Evolutionary conservation across 2,797 vertebrate genomes (phyloP), one percentile per base, ranked within the genome.

Genomic region (Schizopygopsis pylzovi): DNA sequence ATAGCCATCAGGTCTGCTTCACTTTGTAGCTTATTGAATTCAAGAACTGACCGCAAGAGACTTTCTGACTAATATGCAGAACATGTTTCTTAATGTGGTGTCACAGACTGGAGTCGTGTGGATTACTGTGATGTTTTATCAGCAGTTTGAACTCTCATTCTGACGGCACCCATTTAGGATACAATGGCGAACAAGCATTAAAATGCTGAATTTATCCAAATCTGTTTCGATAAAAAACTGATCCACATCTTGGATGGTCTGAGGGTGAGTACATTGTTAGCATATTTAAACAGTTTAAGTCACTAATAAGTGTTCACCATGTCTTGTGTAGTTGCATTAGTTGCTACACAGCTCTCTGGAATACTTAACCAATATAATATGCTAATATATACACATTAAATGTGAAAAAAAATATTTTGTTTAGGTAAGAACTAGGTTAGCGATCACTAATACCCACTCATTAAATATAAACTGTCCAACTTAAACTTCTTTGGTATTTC

Each of bases 401-500:
- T 37, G n/a, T n/a, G n/a, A n/a, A n/a, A n/a, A n/a, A n/a, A n/a
- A n/a, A 70, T 33, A 33, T 33, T 33, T 33, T 33, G 2, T 33
- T 33, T 4, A n/a, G 4, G 12, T 9, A 59, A 78, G 73, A 54
- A 54, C 6, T 43, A 45, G 39, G 22, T 25, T 2, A 79, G 15
- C 9, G 4, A 45, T 12, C 43, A 41, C 2, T 22, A 41, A 47
- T 8, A 37, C 9, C 28, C 43, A 85, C 88, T 84, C 61, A 75
- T 22, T 33, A 4, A 88, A 88, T 88, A 87, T 88, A 89, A 89
- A 86, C 20, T 78, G 75, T 89, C 82, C 89, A 25, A 11, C 52
- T 89, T 67, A 71, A 86, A 88, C 91, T 90, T 90, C 84, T 79
- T 84, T 93, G 92, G 91, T 90, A 94, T 94, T 95, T 95, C 93